Conservation (phyloP, 2,888 invertebrate genomes). For the Xylota segnis region DNA sequence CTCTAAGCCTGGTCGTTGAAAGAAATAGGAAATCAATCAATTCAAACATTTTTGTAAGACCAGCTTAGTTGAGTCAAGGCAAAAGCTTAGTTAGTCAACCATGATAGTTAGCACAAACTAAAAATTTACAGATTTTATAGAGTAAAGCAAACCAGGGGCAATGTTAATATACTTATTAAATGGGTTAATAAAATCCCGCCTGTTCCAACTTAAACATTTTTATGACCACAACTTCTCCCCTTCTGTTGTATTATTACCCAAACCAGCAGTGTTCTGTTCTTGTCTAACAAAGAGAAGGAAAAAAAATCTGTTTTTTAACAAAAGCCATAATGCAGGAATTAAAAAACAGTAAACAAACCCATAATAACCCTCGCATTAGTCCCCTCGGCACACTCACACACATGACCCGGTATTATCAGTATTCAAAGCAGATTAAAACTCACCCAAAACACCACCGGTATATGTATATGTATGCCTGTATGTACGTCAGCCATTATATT, state of each 20-base stretch:
- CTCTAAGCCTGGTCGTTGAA: no score
- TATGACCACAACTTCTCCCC: not conserved
- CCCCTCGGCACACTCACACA: constrained; percentile 48
- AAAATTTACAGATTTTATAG: no score
- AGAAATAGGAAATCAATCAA: no score
- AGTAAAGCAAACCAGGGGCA: not conserved
- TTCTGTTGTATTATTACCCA: constrained; percentile 16
- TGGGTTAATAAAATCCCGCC: not conserved
- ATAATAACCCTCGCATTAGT: constrained; percentile 67
- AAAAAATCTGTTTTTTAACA: constrained; percentile 15
- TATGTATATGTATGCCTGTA: no score
- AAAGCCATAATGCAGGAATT: constrained; percentile 56
- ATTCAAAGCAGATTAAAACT: constrained; percentile 72
- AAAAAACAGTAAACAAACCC: constrained; percentile 72
- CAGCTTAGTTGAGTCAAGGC: no score
- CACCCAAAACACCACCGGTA: constrained; percentile 63
- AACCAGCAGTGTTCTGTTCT: constrained; percentile 29
- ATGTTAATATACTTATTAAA: not conserved
- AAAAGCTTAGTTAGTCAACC: no score
- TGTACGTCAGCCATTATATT: constrained; percentile 71
- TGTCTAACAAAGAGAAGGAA: constrained; percentile 10
- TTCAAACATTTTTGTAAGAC: no score
- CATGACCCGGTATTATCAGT: constrained; percentile 63
- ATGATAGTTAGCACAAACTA: no score
- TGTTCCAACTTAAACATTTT: not conserved